Evolutionary conservation across 2,113 vertebrate species (phyloP), one percentile per base, ranked within the genome.

Genomic region (Picathartes gymnocephalus): DNA sequence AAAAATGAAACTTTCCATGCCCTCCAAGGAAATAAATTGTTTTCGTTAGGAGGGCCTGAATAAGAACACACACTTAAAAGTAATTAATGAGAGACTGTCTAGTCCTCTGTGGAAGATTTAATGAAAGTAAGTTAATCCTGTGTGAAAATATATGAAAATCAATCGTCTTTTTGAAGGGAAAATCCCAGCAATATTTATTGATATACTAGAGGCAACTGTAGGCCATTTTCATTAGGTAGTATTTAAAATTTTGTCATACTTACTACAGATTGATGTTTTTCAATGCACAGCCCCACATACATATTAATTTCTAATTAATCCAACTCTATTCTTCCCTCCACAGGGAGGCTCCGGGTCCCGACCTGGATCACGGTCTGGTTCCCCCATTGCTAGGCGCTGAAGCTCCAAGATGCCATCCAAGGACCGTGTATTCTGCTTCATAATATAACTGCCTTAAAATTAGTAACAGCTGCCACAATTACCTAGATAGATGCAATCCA

Each of bases 381-480:
- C 99, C 61, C 99, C 99, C 77, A 97, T 98, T 96, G 98, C 98
- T 47, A 99, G 99, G 97, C 99, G 99, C 97, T 99, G 99, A 99
- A 96, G 94, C 78, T 91, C 73, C n/a, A 19, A 50, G 92, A 66
- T 33, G 69, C 58, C 81, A 80, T 11, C 77, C 72, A 62, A 39
- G 90, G 84, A 80, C 53, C 91, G 96, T 2, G 24, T 77, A 92
- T 93, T 96, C 94, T 35, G 98, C 98, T 98, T 98, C 94, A 61
- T 97, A 98, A 96, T 69, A 64, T 95, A 94, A 96, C 95, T 33
- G 92, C 95, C 96, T 96, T 95, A 95, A 71, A 91, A 51, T 80
- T 94, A 98, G 79, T 93, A 96, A 96, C 84, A 71, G 37, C 61
- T 78, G 82, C 93, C 88, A 72, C 58, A 27, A 81, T 77, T 86